These are phyloP conservation scores for Abscondita cerata DNA, from an alignment of 2,888 invertebrate species.

Conservation along the genomic window DNA sequence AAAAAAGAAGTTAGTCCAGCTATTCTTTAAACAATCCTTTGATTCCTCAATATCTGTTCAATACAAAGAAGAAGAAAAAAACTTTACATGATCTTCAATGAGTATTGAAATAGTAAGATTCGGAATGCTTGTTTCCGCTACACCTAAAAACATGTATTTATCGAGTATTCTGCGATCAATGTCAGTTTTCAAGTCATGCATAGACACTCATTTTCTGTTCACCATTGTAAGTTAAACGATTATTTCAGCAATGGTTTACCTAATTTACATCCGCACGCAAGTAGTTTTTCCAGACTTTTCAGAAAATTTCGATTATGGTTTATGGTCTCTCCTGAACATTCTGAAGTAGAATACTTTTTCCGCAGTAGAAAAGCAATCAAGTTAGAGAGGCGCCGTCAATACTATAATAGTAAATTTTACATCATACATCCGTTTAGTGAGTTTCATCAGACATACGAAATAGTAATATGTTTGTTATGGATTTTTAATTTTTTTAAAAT, in stretches of 20 bases:
- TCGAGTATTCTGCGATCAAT: too few species aligned
- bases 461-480: constrained; percentile 31
- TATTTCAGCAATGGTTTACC: constrained; percentile 52
- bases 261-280: constrained; percentile 52
- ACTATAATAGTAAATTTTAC: constrained; percentile 49
- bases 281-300: constrained; percentile 42
- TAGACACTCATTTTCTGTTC: too few species aligned
- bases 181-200: too few species aligned
- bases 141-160: too few species aligned
- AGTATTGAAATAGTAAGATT: too few species aligned
- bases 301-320: constrained; percentile 50
- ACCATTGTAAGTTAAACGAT: constrained; percentile 48
- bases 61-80: too few species aligned
- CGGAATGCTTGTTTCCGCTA: too few species aligned
- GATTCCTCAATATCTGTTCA: too few species aligned
- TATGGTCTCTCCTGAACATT: constrained; percentile 48
- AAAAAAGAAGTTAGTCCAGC: too few species aligned
- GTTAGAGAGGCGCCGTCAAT: constrained; percentile 53
- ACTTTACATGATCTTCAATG: too few species aligned
- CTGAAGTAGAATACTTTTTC: constrained; percentile 46
- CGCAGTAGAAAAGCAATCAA: constrained; percentile 52
- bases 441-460: constrained; percentile 26
- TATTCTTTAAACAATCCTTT: too few species aligned
- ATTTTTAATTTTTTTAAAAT: constrained; percentile 28
- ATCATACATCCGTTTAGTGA: constrained; percentile 54